Conservation (phyloP, 2,888 invertebrate genomes). For the Baronia brevicornis region DNA sequence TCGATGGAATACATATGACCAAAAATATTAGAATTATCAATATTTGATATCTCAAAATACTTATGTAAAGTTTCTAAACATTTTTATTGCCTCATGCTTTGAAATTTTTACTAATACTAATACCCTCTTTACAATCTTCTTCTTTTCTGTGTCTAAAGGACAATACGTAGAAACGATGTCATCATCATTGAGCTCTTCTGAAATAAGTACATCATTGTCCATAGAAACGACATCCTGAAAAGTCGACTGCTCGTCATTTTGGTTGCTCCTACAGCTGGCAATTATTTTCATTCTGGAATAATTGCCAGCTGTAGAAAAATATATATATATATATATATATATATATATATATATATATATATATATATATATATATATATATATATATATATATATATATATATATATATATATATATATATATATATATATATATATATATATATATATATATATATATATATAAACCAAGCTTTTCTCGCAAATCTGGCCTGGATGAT, state of each 20-base stretch:
- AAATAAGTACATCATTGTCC: slow-evolving; percentile 12
- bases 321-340: no score
- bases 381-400: no score
- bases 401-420: no score
- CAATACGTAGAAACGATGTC: slow-evolving; percentile 12
- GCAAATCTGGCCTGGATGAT: not conserved
- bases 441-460: no score
- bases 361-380: no score
- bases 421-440: no score
- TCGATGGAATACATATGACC: slow-evolving; percentile 12
- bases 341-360: no score
- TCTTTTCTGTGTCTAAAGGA: no score
- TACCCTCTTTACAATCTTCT: slow-evolving; percentile 12
- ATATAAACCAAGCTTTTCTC: slow-evolving; percentile 1
- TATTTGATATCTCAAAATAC: slow-evolving; percentile 9
- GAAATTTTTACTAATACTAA: slow-evolving; percentile 12
- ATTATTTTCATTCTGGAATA: slow-evolving; percentile 10
- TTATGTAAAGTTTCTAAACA: slow-evolving; percentile 8
- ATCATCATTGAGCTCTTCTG: slow-evolving; percentile 12
- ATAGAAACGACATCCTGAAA: slow-evolving; percentile 14
- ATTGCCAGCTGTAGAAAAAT: no score
- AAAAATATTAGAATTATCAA: slow-evolving; percentile 6
- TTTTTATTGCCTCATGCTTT: slow-evolving; percentile 9
- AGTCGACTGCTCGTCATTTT: slow-evolving; percentile 8
- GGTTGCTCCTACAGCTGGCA: no score